Evolutionary conservation across 1,140 invertebrate species (phyloP).

Genomic region (Thaumetopoea pityocampa): DNA sequence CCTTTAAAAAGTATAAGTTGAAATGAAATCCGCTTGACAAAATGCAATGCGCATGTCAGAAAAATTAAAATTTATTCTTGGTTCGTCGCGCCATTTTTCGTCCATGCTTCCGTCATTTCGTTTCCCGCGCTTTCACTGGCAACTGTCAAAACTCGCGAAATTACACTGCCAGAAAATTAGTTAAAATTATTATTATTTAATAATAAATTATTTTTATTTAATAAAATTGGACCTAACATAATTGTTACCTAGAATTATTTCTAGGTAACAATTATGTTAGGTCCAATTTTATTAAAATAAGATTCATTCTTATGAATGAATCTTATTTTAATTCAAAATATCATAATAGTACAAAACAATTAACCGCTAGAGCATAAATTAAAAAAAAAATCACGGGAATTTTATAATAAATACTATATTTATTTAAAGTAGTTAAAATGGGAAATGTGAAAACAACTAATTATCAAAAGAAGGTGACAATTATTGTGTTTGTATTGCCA

Average conservation of each 20-base stretch:
- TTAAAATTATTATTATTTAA: constrained; percentile 12
- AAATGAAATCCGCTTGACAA: no score
- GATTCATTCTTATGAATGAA: no score
- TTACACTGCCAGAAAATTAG: constrained; percentile 15
- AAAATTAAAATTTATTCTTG: constrained; percentile 31
- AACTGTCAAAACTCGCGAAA: constrained; percentile 42
- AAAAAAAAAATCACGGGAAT: no score
- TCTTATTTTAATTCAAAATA: background rate
- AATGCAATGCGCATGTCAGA: constrained; percentile 56
- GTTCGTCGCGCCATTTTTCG: constrained; percentile 36
- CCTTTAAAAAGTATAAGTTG: no score
- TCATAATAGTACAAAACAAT: no score
- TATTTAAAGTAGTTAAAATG: background rate
- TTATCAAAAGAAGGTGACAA: background rate
- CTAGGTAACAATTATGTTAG: background rate
- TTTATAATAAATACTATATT: no score
- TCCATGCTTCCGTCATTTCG: constrained; percentile 40
- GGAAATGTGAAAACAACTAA: background rate
- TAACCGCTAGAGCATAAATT: no score
- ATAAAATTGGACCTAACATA: background rate
- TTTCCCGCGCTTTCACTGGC: constrained; percentile 51
- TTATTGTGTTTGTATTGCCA: background rate
- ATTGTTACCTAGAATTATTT: background rate
- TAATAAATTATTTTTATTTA: background rate
- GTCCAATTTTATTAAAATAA: constrained; percentile 1